phyloP scores from a whole-genome alignment of 2,797 vertebrate genomes.

The Hyperoplus lanceolatus region DNA sequence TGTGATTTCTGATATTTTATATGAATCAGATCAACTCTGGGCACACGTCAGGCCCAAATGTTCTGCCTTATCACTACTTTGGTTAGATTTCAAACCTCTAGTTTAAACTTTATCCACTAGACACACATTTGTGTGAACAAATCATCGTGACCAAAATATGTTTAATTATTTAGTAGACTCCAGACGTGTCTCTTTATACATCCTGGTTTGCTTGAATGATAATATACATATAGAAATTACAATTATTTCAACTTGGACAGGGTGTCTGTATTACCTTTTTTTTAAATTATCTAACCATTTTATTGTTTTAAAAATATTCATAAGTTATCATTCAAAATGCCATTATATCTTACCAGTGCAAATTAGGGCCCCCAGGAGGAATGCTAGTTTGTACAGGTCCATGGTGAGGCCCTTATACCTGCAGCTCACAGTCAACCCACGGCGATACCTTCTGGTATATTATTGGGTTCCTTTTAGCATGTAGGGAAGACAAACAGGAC shows the following conservation, averaged over 20 bases:
- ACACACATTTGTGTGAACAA: not conserved
- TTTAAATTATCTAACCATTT: not conserved
- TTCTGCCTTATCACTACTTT: not conserved
- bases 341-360: conserved; percentile 77
- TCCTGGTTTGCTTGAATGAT: not conserved
- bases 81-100: not conserved
- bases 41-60: not conserved
- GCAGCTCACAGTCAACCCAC: conserved; percentile 57
- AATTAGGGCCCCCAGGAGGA: conserved; percentile 75
- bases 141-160: not conserved
- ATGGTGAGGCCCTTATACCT: conserved; percentile 69
- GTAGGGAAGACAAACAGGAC: conserved; percentile 73
- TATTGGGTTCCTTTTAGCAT: conserved; percentile 53
- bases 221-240: not conserved
- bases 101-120: not conserved
- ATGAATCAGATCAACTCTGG: not conserved
- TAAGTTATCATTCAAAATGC: not conserved
- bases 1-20: not conserved
- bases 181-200: not conserved
- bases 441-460: conserved; percentile 26
- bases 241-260: not conserved
- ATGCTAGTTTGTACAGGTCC: conserved; percentile 68
- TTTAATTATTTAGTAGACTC: not conserved
- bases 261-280: not conserved
- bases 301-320: not conserved